A percentile compares a stretch with the other conserved stretches of the same genome.
Evolutionary conservation across 2,797 vertebrate species (phyloP).

Genomic region (Lithobates pipiens): DNA sequence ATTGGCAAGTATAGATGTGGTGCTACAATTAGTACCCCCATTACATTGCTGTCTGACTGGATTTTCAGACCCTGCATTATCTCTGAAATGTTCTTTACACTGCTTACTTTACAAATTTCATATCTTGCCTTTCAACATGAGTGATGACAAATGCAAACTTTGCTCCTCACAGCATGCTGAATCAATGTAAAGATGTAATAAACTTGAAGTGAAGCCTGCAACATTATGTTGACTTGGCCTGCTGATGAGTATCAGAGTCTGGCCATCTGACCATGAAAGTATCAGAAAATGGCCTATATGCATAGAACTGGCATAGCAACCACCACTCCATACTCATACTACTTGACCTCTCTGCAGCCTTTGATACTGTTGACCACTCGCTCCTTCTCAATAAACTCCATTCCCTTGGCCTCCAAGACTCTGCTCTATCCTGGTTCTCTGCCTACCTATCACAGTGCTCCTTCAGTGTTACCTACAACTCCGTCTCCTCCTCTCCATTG

Average conservation of each 20-base stretch:
- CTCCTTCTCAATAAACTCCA: no score
- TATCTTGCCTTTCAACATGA: constrained; percentile 13
- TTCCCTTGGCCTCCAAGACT: no score
- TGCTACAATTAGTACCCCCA: not conserved
- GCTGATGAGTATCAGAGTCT: not conserved
- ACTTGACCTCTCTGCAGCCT: no score
- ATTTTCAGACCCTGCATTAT: not conserved
- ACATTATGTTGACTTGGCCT: not conserved
- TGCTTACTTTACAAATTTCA: constrained; percentile 27
- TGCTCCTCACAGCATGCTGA: not conserved
- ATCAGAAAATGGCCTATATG: not conserved
- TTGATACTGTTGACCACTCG: no score
- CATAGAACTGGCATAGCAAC: no score
- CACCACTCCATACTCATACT: no score
- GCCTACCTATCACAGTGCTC: no score
- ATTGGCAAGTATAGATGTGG: not conserved
- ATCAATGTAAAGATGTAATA: not conserved
- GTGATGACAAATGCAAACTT: not conserved
- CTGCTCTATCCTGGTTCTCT: no score
- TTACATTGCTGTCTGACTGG: not conserved
- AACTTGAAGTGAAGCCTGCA: not conserved
- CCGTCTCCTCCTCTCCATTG: no score
- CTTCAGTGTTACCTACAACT: no score
- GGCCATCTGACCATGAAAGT: not conserved
- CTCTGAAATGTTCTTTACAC: not conserved